Evolutionary conservation across 2,797 vertebrate genomes (phyloP).

Genomic region (Chiloscyllium punctatum): DNA sequence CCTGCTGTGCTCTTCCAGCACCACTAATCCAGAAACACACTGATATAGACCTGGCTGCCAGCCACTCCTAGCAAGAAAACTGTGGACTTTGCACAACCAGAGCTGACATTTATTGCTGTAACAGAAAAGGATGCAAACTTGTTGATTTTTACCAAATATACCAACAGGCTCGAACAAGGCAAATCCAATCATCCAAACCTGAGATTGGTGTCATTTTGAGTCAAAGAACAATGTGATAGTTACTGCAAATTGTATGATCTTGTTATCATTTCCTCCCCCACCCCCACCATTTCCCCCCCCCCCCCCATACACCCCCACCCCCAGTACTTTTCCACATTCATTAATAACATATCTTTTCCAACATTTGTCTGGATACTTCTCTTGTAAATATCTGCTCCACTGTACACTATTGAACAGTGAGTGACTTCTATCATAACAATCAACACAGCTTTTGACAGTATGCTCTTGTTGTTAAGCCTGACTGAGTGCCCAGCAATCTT

Average conservation of each 20-base stretch:
- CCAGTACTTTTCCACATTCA: not conserved
- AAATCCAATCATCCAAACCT: not conserved
- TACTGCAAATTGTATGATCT: not conserved
- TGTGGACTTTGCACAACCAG: not conserved
- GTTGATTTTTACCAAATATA: not conserved
- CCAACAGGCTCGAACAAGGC: not conserved
- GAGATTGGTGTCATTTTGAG: not conserved
- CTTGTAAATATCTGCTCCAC: not conserved
- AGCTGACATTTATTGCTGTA: not conserved
- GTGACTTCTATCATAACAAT: not conserved
- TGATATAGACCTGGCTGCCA: not conserved
- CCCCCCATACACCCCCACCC: too few relatives aligned
- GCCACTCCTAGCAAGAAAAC: not conserved
- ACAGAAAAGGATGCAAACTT: not conserved
- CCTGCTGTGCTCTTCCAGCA: too few relatives aligned
- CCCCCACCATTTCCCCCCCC: too few relatives aligned
- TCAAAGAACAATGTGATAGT: not conserved
- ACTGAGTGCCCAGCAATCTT: slow-evolving; percentile 6
- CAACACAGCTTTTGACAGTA: not conserved
- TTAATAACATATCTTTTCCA: not conserved
- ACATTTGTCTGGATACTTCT: not conserved
- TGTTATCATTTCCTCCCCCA: not conserved
- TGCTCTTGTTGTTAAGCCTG: not conserved
- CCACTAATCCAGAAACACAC: too few relatives aligned
- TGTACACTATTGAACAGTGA: too few relatives aligned